Evolutionary conservation across 2,888 invertebrate genomes (phyloP).

Genomic region (Parascotia fuliginaria): DNA sequence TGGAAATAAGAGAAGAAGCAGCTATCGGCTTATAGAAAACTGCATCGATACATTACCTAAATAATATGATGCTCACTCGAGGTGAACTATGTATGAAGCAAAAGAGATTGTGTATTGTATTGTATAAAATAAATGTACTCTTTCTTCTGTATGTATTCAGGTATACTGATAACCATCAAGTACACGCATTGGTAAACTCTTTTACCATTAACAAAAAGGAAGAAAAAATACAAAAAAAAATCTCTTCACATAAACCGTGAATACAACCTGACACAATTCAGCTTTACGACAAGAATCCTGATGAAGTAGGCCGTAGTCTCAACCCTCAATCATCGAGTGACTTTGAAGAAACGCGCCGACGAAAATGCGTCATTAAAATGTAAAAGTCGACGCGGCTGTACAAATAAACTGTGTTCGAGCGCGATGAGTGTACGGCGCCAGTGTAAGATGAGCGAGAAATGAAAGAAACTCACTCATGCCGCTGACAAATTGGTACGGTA

Average conservation of each 20-base stretch:
- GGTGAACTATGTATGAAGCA: too few species aligned
- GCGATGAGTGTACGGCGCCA: constrained; percentile 1
- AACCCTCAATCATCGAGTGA: constrained; percentile 36
- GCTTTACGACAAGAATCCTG: constrained; percentile 2
- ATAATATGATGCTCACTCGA: too few species aligned
- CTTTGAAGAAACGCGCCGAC: constrained; percentile 41
- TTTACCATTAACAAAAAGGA: too few species aligned
- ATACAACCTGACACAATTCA: not conserved
- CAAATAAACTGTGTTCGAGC: constrained; percentile 59
- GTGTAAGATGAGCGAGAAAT: constrained; percentile 17
- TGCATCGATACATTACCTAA: too few species aligned
- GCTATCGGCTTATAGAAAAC: too few species aligned
- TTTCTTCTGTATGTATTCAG: too few species aligned
- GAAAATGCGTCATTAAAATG: constrained; percentile 67
- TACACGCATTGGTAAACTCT: too few species aligned
- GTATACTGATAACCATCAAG: too few species aligned
- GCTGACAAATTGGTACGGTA: not conserved
- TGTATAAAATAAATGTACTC: too few species aligned
- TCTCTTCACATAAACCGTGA: not conserved
- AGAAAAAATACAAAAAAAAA: not conserved
- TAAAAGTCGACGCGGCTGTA: constrained; percentile 61
- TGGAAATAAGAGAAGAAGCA: too few species aligned
- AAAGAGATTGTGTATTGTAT: too few species aligned
- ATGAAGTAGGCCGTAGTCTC: constrained; percentile 14
- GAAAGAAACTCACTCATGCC: not conserved